Evolutionary conservation across 2,797 vertebrate genomes (phyloP).

Genomic region (Chromobotia macracanthus): DNA sequence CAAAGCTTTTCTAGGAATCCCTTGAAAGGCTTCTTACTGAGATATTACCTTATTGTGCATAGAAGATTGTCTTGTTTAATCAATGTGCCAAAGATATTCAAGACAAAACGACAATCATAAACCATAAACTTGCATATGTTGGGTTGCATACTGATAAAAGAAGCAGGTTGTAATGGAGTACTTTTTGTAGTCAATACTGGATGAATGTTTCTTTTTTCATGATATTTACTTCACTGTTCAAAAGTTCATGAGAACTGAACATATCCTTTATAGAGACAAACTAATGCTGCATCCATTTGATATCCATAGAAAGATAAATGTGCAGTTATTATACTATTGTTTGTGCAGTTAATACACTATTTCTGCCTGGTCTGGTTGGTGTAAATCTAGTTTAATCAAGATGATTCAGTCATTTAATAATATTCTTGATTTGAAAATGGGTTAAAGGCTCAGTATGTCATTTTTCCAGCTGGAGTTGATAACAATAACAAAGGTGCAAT

Average conservation of each 20-base stretch:
- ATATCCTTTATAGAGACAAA: background rate
- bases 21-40: background rate
- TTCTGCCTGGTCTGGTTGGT: no score
- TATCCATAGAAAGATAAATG: background rate
- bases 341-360: no score
- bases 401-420: no score
- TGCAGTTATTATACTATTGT: no score
- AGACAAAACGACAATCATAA: background rate
- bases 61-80: slow-evolving; percentile 17
- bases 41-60: background rate
- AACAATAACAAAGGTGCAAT: no score
- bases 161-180: background rate
- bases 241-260: background rate
- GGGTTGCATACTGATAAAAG: background rate
- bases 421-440: no score
- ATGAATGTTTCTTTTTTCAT: background rate
- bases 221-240: background rate
- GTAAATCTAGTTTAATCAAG: no score
- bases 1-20: slow-evolving; percentile 34
- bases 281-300: background rate
- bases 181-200: background rate
- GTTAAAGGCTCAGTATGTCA: no score
- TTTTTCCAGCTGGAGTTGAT: no score
- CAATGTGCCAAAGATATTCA: background rate
- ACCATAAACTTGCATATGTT: background rate